Percentiles rank a stretch among this genome's conserved stretches.
phyloP scores from a whole-genome alignment of 92 coral and sea anemone genomes.

The Porites divaricata region DNA sequence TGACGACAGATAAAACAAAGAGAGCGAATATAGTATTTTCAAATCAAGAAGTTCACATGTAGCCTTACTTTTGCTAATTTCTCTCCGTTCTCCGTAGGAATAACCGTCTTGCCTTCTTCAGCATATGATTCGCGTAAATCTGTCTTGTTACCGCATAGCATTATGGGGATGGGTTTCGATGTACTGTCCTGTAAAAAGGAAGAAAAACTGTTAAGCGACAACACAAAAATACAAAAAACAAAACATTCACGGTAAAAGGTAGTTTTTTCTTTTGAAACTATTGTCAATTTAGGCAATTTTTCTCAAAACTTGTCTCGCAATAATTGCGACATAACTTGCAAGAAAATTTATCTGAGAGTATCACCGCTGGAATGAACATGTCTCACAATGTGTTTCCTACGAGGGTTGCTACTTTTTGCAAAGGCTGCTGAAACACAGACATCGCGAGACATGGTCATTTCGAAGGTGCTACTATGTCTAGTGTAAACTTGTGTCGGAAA shows the following conservation, averaged over 20 bases:
- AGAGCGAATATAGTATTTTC: not conserved
- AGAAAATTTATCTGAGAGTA: too few species aligned
- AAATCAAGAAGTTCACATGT: not conserved
- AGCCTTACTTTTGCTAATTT: conserved; percentile 83
- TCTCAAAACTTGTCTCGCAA: too few species aligned
- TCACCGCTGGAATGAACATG: too few species aligned
- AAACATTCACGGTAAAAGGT: not conserved
- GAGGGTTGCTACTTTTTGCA: too few species aligned
- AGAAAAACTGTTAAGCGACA: conserved; percentile 1
- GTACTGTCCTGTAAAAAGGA: conserved; percentile 82
- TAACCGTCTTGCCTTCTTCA: conserved; percentile 81
- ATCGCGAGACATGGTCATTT: too few species aligned
- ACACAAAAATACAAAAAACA: not conserved
- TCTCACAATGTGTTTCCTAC: too few species aligned
- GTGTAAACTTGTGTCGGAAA: too few species aligned
- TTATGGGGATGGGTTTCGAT: conserved; percentile 89
- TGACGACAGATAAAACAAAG: not conserved
- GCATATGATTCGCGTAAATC: conserved; percentile 75
- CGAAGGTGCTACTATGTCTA: too few species aligned
- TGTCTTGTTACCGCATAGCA: conserved; percentile 95
- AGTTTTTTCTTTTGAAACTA: not conserved
- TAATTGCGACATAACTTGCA: too few species aligned
- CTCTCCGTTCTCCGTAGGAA: conserved; percentile 72
- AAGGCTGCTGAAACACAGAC: too few species aligned
- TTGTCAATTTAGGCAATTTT: too few species aligned